phyloP scores from a whole-genome alignment of 2,797 vertebrate genomes.

The Propithecus deckenii region DNA sequence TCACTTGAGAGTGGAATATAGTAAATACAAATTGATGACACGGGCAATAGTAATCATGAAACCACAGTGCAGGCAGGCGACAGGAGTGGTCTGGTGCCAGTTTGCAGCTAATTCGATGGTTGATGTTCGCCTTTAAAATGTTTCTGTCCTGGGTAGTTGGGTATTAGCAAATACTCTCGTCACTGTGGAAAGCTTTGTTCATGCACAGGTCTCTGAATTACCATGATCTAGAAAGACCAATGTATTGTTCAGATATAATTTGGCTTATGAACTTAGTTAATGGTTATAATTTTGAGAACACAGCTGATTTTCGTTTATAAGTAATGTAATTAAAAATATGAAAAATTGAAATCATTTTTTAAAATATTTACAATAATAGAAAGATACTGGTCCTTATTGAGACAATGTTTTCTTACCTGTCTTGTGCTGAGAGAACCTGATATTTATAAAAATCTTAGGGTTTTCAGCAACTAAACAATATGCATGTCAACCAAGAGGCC shows the following conservation, averaged over 20 bases:
- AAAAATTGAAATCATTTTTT: background rate
- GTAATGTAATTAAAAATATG: slow-evolving; percentile 11
- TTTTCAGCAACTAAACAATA: background rate
- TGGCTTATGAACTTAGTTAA: background rate
- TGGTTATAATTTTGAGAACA: slow-evolving; percentile 1
- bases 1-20: slow-evolving; percentile 60
- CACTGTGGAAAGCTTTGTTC: background rate
- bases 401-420: background rate
- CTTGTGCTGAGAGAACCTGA: background rate
- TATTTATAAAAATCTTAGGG: background rate
- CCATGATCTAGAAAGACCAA: background rate
- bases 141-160: background rate
- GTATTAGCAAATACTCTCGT: background rate
- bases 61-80: slow-evolving; percentile 62
- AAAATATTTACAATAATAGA: background rate
- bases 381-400: background rate
- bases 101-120: background rate
- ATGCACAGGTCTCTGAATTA: background rate
- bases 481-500: background rate
- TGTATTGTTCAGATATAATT: background rate
- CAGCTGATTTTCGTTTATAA: slow-evolving; percentile 42
- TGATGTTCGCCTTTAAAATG: background rate
- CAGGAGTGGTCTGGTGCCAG: slow-evolving; percentile 11
- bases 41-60: slow-evolving; percentile 71
- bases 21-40: slow-evolving; percentile 76